phyloP scores from a whole-genome alignment of 2,797 vertebrate genomes.

The Enteromius paludinosus region DNA sequence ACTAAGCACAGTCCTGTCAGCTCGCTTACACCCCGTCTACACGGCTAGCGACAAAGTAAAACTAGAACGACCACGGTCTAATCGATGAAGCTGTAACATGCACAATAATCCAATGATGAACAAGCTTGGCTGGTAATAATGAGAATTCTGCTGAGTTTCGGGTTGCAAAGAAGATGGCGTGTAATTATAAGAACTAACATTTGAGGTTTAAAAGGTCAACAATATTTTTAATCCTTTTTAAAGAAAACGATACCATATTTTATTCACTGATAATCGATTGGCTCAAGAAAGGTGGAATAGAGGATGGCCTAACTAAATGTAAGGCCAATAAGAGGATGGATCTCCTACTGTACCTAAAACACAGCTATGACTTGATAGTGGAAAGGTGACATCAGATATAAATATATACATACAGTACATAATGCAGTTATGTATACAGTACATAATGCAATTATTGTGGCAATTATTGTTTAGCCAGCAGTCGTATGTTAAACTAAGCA shows the following conservation, averaged over 20 bases:
- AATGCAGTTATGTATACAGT: too few species aligned
- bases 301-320: neutral
- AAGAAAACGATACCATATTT: neutral
- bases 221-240: neutral
- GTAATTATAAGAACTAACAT: neutral
- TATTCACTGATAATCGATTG: neutral
- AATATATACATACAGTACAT: too few species aligned
- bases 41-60: neutral
- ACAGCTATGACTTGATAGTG: neutral
- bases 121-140: neutral
- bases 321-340: neutral
- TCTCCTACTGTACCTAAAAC: neutral
- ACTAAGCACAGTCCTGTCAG: conserved; percentile 44
- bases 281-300: neutral
- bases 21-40: neutral
- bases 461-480: conserved; percentile 29
- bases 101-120: neutral
- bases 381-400: neutral
- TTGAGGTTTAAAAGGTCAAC: neutral
- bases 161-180: neutral
- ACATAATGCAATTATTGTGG: too few species aligned
- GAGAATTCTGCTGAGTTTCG: neutral
- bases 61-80: neutral
- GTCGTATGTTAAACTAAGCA: conserved; percentile 48
- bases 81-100: neutral